phyloP scores from a whole-genome alignment of 2,797 vertebrate genomes.

The Phalloptychus januarius region DNA sequence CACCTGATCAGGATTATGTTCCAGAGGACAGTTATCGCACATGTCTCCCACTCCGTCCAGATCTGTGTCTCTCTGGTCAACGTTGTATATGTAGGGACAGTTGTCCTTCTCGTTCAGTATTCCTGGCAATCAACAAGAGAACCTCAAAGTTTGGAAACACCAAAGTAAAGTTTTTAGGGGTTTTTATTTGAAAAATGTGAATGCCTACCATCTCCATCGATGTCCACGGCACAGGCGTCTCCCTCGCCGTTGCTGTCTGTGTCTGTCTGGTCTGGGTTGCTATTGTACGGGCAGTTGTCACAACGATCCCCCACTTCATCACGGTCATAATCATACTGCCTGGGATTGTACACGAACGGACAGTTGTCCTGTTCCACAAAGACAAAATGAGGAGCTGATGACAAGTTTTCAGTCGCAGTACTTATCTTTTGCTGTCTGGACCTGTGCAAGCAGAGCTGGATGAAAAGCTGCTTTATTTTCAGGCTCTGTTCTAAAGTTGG shows the following conservation, averaged over 20 bases:
- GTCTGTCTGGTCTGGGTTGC: conserved; percentile 96
- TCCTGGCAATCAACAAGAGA: conserved; percentile 71
- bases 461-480: conserved; percentile 73
- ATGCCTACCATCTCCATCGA: conserved; percentile 92
- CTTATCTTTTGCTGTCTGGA: conserved; percentile 51
- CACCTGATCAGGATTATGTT: conserved; percentile 99
- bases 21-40: conserved; percentile 98
- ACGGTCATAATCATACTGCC: conserved; percentile 96
- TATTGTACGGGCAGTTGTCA: conserved; percentile 97
- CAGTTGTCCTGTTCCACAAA: conserved; percentile 91
- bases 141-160: not conserved
- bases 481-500: conserved; percentile 61
- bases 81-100: conserved; percentile 95
- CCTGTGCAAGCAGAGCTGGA: conserved; percentile 35
- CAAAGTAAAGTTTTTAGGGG: not conserved
- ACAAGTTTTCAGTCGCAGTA: conserved; percentile 42
- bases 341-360: conserved; percentile 94
- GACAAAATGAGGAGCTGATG: conserved; percentile 19
- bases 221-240: conserved; percentile 94
- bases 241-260: conserved; percentile 96
- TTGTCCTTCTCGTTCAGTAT: conserved; percentile 96
- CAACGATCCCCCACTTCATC: conserved; percentile 97
- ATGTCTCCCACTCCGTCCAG: conserved; percentile 97
- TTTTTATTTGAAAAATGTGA: not conserved
- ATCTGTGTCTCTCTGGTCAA: conserved; percentile 95